Evolutionary conservation across 2,113 vertebrate genomes (phyloP).

Genomic region (Psammodynastes pulverulentus): DNA sequence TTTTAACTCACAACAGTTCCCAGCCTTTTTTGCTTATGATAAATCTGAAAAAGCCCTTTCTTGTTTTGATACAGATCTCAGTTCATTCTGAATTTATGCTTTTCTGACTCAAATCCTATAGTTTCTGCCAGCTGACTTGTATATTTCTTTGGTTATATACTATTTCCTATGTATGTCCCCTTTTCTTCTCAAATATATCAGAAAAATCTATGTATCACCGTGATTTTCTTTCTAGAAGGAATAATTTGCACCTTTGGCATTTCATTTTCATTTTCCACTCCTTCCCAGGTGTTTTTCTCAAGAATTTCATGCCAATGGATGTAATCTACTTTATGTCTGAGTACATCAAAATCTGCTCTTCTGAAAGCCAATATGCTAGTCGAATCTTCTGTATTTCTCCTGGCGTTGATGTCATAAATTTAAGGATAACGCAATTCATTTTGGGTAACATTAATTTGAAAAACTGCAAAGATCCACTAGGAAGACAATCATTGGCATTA

Average conservation of each 20-base stretch:
- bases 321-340: not conserved
- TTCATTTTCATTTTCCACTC: not conserved
- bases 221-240: not conserved
- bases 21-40: not conserved
- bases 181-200: not conserved
- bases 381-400: not conserved
- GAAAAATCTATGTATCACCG: not conserved
- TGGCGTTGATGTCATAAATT: not conserved
- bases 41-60: not conserved
- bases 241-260: not conserved
- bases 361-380: not conserved
- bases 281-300: not conserved
- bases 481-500: not conserved
- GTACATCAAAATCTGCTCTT: not conserved
- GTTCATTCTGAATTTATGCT: not conserved
- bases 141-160: not conserved
- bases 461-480: not conserved
- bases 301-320: not conserved
- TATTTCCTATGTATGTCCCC: not conserved
- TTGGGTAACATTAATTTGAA: not conserved
- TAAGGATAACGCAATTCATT: not conserved
- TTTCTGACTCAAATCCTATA: not conserved
- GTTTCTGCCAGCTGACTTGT: not conserved
- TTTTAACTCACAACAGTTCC: not conserved
- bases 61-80: not conserved